Evolutionary conservation across 1,140 invertebrate genomes (phyloP).

Genomic region (Trissolcus basalis): DNA sequence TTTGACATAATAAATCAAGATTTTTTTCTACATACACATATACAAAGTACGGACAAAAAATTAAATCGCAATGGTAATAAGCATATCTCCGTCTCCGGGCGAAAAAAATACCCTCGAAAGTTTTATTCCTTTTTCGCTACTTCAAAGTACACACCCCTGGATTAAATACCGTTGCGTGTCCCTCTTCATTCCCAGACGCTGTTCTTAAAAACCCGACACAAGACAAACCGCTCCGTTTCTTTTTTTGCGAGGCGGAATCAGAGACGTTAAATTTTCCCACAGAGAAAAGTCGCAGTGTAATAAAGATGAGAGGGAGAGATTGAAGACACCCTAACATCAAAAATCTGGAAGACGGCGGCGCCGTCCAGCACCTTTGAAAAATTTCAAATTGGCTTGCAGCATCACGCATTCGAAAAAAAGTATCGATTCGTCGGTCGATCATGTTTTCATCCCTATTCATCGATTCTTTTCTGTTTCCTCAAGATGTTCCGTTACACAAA

Average conservation of each 20-base stretch:
- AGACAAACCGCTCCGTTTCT: conserved; percentile 56
- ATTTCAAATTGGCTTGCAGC: conserved; percentile 45
- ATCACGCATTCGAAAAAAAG: conserved; percentile 39
- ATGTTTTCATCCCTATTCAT: conserved; percentile 27
- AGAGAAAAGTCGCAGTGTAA: conserved; percentile 68
- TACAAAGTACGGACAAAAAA: no score
- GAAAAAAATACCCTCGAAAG: no score
- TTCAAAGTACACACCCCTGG: conserved; percentile 14
- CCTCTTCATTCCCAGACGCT: conserved; percentile 16
- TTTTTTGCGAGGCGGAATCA: conserved; percentile 72
- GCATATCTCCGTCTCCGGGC: no score
- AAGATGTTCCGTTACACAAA: conserved; percentile 46
- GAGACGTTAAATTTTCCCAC: conserved; percentile 75
- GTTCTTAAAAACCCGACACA: conserved; percentile 25
- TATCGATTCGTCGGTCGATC: conserved; percentile 29
- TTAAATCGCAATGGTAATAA: no score
- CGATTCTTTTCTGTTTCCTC: conserved; percentile 38
- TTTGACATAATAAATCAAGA: no score
- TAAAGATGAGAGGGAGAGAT: conserved; percentile 28
- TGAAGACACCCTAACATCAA: conserved; percentile 40
- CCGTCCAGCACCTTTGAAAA: conserved; percentile 32
- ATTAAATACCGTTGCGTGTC: conserved; percentile 27
- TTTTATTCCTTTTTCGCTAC: no score
- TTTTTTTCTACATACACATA: no score
- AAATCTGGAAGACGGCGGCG: conserved; percentile 54